phyloP scores from a whole-genome alignment of 2,888 invertebrate species.

The Dryomyza anilis region DNA sequence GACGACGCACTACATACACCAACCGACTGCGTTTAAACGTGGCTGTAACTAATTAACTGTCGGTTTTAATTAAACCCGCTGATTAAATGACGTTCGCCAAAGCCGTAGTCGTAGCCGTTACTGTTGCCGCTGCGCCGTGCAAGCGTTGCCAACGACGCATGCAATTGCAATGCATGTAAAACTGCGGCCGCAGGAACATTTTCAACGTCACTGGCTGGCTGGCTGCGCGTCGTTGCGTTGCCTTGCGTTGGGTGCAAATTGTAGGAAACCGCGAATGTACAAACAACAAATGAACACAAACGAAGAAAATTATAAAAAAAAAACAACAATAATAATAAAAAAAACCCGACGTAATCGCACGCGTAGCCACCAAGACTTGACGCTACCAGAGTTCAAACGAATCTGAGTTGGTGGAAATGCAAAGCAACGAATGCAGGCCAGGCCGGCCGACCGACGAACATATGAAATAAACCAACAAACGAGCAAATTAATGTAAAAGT shows the following conservation, averaged over 20 bases:
- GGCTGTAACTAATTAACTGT: conserved; percentile 9
- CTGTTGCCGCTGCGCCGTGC: not conserved
- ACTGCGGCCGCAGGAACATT: not conserved
- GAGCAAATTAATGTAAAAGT: too few relatives aligned
- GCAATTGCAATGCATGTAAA: conserved; percentile 3
- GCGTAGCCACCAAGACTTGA: conserved; percentile 3
- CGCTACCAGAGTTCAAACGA: conserved; percentile 31
- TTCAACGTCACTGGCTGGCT: too few relatives aligned
- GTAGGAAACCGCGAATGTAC: too few relatives aligned
- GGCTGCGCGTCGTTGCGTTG: too few relatives aligned
- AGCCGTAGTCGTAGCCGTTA: too few relatives aligned
- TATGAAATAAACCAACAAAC: not conserved
- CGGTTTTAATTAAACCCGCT: not conserved
- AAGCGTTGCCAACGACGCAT: conserved; percentile 13
- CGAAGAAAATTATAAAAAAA: too few relatives aligned
- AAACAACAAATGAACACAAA: too few relatives aligned
- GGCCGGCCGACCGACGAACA: conserved; percentile 2
- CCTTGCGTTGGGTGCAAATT: too few relatives aligned
- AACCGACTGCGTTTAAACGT: not conserved
- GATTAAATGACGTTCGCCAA: not conserved
- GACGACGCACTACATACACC: not conserved
- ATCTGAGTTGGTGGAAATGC: conserved; percentile 25
- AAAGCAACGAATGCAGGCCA: not conserved
- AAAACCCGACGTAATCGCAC: not conserved
- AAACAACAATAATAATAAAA: not conserved